Percentiles rank a stretch among this genome's conserved stretches.
phyloP scores from a whole-genome alignment of 1,140 invertebrate genomes.

The Lysiphlebus fabarum region DNA sequence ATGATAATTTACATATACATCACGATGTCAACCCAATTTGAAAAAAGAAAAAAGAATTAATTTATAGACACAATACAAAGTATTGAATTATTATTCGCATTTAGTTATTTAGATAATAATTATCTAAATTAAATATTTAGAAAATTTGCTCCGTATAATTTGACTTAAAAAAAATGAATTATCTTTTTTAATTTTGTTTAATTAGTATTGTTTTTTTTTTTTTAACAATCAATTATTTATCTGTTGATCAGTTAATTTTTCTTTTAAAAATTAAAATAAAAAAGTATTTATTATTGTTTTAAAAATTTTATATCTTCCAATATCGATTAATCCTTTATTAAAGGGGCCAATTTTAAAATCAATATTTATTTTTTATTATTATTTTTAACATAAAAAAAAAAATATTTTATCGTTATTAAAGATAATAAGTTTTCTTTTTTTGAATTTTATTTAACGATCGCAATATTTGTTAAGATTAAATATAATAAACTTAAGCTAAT shows the following conservation, averaged over 20 bases:
- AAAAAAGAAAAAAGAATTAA: neutral
- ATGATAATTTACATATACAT: neutral
- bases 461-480: too few relatives aligned
- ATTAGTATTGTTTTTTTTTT: slow-evolving; percentile 5
- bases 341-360: slow-evolving; percentile 17
- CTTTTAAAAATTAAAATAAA: neutral
- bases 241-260: neutral
- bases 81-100: slow-evolving; percentile 17
- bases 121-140: too few relatives aligned
- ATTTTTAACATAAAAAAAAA: neutral
- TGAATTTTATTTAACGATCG: neutral
- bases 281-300: neutral
- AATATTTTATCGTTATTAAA: neutral
- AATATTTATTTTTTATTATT: neutral
- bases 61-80: slow-evolving; percentile 20
- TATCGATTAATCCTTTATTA: slow-evolving; percentile 18
- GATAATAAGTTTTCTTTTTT: neutral
- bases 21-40: neutral
- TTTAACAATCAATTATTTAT: neutral
- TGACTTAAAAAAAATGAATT: neutral
- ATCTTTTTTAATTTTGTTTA: neutral
- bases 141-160: neutral
- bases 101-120: slow-evolving; percentile 17
- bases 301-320: neutral
- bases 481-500: too few relatives aligned